A percentile compares a stretch with the other conserved stretches of the same genome.
These are phyloP conservation scores for Brevimyrus niger DNA, from an alignment of 2,113 vertebrate genomes.

Conservation along the genomic window DNA sequence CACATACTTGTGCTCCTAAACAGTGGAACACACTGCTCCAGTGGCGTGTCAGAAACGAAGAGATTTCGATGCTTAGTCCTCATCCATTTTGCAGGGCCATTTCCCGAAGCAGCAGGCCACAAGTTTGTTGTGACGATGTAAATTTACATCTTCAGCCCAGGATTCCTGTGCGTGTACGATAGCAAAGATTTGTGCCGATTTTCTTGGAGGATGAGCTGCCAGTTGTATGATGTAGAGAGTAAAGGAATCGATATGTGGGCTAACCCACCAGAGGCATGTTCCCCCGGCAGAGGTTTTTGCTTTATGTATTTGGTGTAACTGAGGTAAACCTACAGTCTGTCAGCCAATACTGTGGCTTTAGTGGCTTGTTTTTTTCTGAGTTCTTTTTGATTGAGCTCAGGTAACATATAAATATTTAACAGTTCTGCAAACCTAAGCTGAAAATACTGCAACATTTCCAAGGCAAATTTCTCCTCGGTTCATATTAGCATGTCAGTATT, in stretches of 20 bases:
- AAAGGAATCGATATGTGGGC: neutral
- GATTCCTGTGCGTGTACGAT: neutral
- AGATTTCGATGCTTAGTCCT: neutral
- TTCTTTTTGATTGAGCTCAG: conserved; percentile 24
- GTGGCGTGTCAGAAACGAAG: neutral
- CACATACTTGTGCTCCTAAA: neutral
- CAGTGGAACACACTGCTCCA: neutral
- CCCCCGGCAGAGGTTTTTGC: neutral
- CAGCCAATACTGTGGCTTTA: conserved; percentile 14
- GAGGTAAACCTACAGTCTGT: conserved; percentile 24
- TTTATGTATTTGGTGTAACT: neutral
- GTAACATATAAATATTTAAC: conserved; percentile 40
- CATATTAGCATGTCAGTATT: neutral
- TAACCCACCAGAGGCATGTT: neutral
- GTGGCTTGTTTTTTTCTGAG: conserved; percentile 16
- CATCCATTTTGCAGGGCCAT: neutral
- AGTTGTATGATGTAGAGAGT: neutral
- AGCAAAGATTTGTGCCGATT: neutral
- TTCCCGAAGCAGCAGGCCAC: neutral
- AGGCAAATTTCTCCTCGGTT: neutral
- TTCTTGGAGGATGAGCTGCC: neutral
- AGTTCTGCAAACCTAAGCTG: neutral
- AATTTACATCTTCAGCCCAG: neutral
- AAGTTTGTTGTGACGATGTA: neutral
- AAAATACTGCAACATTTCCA: neutral